These are phyloP conservation scores for Megaceryle torquata DNA, from an alignment of 2,113 vertebrate species.

Conservation along the genomic window DNA sequence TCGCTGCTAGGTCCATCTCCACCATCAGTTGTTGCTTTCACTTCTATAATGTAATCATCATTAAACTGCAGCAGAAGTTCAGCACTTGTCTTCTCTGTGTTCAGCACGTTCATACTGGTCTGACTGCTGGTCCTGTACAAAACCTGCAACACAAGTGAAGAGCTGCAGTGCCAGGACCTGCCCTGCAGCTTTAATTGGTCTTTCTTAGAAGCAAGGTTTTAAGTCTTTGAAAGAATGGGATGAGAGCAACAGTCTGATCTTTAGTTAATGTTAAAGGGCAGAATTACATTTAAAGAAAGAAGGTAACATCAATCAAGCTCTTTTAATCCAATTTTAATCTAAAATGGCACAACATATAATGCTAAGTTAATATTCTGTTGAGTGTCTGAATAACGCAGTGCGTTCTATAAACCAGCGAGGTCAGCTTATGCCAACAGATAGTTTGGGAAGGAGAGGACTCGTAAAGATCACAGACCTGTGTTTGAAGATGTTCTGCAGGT, in stretches of 20 bases:
- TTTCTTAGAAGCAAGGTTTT: neutral
- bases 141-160: slow-evolving; percentile 71
- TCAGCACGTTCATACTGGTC: slow-evolving; percentile 69
- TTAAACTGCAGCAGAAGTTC: slow-evolving; percentile 81
- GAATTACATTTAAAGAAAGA: neutral
- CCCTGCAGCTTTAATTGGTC: neutral
- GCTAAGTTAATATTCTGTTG: neutral
- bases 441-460: neutral
- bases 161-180: neutral
- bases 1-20: slow-evolving; percentile 89
- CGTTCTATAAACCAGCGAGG: neutral
- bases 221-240: fast-evolving
- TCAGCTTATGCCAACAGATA: neutral
- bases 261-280: neutral
- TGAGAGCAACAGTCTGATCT: neutral
- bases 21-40: slow-evolving; percentile 84
- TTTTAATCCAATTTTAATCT: neutral
- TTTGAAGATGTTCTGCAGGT: neutral
- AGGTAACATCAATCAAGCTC: neutral
- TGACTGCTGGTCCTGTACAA: slow-evolving; percentile 84
- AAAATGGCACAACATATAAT: neutral
- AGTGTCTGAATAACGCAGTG: neutral
- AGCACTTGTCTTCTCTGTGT: slow-evolving; percentile 79
- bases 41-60: slow-evolving; percentile 90
- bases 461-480: neutral